Base-by-base conservation (phyloP, 2,113 vertebrate species). In the Piprites chloris region DNA sequence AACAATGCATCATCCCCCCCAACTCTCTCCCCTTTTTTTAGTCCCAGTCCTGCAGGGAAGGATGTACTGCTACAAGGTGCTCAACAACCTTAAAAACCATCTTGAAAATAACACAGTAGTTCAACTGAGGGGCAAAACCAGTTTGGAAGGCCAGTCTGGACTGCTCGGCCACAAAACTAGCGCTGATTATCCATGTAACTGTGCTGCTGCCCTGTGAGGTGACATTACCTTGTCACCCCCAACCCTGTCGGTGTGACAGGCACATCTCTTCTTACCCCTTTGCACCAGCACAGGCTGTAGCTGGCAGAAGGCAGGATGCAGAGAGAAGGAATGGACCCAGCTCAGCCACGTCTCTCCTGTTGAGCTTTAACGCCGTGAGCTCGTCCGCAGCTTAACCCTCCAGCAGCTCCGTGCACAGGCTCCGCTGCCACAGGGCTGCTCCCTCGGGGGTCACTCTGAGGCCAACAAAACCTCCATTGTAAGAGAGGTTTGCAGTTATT, bases 151-250 rank as follows among this genome's bases (percentile, higher is more conserved):
- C 15, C 68, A 56, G 33, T 10, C 80, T 35, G 53, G 24, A 19
- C 53, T 65, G 49, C 39, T 75, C 26, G 3, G 5, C 37, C 26
- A 37, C 50, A 58, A 41, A 58, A 78, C 35, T 14, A 74, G 21
- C 0, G 0, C 32, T 44, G 69, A 24, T 81, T n/a, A 12, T 44
- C 28, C 4, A 0, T 3, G 21, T 14, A 37, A 53, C 42, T 0
- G 0, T 85, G 55, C 50, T 1, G 0, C 73, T 65, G 68, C 72
- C n/a, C 67, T 58, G 39, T 0, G 0, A 75, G 76, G n/a, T 4
- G 3, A 26, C 33, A 35, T 6, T 72, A 53, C 59, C 52, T 22
- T 5, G 1, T 24, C 61, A 47, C 16, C 13, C 21, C 30, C 12
- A 27, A 12, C 76, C 62, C 56, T n/a, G 33, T 11, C 28, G 69